These are phyloP conservation scores for Thymallus thymallus DNA, from an alignment of 2,113 vertebrate genomes.

Conservation along the genomic window DNA sequence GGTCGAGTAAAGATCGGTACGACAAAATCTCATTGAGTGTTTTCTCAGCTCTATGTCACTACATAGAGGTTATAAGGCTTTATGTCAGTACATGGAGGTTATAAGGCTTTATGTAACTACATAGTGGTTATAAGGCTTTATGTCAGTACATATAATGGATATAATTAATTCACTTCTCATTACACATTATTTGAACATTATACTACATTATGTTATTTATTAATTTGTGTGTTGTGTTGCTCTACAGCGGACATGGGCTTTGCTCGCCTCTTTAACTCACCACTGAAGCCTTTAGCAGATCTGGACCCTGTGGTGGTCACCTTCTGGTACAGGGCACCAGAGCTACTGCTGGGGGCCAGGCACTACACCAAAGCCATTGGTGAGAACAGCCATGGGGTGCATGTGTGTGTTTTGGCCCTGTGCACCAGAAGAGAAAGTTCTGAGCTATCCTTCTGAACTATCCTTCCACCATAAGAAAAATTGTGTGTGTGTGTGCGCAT, in stretches of 20 bases:
- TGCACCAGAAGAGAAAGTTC: too few species aligned
- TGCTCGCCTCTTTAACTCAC: slow-evolving; percentile 99
- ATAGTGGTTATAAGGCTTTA: too few species aligned
- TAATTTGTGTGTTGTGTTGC: background rate
- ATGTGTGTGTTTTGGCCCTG: too few species aligned
- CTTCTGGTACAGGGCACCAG: slow-evolving; percentile 99
- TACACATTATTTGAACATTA: background rate
- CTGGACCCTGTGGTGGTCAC: slow-evolving; percentile 99
- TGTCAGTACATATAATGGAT: background rate
- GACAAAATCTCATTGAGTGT: slow-evolving; percentile 52
- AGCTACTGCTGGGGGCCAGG: slow-evolving; percentile 94
- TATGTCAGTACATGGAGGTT: too few species aligned
- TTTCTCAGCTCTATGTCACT: slow-evolving; percentile 44
- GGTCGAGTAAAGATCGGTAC: slow-evolving; percentile 99
- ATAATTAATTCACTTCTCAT: too few species aligned
- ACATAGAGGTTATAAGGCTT: too few species aligned
- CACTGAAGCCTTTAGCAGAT: slow-evolving; percentile 99
- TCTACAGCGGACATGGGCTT: slow-evolving; percentile 97
- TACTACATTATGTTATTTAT: background rate
- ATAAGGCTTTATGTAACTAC: too few species aligned
- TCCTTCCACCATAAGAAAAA: too few species aligned
- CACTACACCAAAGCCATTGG: slow-evolving; percentile 99
- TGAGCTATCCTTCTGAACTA: too few species aligned
- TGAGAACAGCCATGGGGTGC: slow-evolving; percentile 67
- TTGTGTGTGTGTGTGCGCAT: too few species aligned